Base-by-base conservation (phyloP, 2,113 vertebrate genomes). In the Sisor rabdophorus region DNA sequence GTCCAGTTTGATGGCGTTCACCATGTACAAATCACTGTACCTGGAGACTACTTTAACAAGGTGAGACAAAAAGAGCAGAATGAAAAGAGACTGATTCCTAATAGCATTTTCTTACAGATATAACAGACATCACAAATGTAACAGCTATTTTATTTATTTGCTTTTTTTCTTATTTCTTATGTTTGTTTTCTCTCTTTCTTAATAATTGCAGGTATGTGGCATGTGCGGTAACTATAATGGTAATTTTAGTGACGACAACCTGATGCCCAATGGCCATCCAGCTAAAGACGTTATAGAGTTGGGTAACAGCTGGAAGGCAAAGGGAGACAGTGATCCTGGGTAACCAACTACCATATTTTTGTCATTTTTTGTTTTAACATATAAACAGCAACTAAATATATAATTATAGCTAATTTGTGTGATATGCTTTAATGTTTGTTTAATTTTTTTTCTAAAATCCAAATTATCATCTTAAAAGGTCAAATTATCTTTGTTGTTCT, bases 1-100 rank as follows among this genome's bases (percentile, higher is more conserved):
- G 94, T 96, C 68, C 94, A 94, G 88, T 97, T 92, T 65, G 95
- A 96, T 0, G 94, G 95, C 32, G 81, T 93, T 56, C 94, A 95
- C 70, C 88, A 95, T 67, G 81, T 96, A 76, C 91, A 95, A 83
- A 93, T 97, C 79, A 93, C 87, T 11, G 84, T 96, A 53, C 93
- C 94, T 56, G 87, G 91, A 17, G 90, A 94, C 60, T 96, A 97
- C 79, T 95, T 90, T 77, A 87, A 90, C 84, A 95, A 94, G 93
- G 95, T 96, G 87, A 59, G 12, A 69, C 79, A 73, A 59, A n/a
- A 53, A 20, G 20, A 58, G 9, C n/a, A 24, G 6, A 22, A 3
- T 56, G 1, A 36, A 19, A 63, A 63, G 30, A 10, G 19, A n/a
- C 1, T 20, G 19, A 9, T 63, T 17, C 61, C 13, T 11, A 44